phyloP scores from a whole-genome alignment of 1,140 invertebrate genomes.

The Nixonia krombeini region DNA sequence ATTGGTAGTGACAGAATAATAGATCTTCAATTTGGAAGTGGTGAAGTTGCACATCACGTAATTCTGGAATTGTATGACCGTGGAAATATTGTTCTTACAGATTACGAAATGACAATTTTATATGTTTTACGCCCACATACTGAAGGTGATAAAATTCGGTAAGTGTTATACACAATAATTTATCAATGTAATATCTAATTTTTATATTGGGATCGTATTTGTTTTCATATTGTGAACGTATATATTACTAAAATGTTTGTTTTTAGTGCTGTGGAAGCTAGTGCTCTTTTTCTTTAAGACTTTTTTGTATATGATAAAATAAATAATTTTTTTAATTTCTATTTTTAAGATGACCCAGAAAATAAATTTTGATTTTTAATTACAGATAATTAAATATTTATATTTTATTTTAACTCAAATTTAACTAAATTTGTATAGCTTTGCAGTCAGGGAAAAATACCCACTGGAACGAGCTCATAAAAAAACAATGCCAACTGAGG shows the following conservation, averaged over 20 bases:
- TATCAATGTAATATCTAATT: too few species aligned
- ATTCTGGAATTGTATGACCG: conserved; percentile 97
- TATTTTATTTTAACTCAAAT: conserved; percentile 31
- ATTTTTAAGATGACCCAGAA: too few species aligned
- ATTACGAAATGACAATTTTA: conserved; percentile 91
- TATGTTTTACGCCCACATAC: conserved; percentile 94
- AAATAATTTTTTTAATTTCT: too few species aligned
- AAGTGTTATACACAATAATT: too few species aligned
- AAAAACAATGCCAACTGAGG: conserved; percentile 70
- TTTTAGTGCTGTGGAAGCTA: too few species aligned
- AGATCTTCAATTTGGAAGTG: conserved; percentile 94
- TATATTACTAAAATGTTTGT: too few species aligned
- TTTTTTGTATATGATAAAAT: too few species aligned
- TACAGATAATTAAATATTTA: conserved; percentile 12
- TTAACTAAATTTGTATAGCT: conserved; percentile 73
- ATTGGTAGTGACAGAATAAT: conserved; percentile 91
- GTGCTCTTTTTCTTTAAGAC: too few species aligned
- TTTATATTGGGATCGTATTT: too few species aligned
- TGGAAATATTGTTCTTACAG: conserved; percentile 96
- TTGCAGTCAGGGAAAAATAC: conserved; percentile 93
- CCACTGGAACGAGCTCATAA: conserved; percentile 83
- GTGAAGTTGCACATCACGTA: conserved; percentile 95
- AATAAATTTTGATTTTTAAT: too few species aligned
- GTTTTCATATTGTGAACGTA: too few species aligned
- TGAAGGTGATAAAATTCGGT: conserved; percentile 92